These are phyloP conservation scores for Anthopleura xanthogrammica DNA, from an alignment of 92 coral and sea anemone genomes.

Conservation along the genomic window DNA sequence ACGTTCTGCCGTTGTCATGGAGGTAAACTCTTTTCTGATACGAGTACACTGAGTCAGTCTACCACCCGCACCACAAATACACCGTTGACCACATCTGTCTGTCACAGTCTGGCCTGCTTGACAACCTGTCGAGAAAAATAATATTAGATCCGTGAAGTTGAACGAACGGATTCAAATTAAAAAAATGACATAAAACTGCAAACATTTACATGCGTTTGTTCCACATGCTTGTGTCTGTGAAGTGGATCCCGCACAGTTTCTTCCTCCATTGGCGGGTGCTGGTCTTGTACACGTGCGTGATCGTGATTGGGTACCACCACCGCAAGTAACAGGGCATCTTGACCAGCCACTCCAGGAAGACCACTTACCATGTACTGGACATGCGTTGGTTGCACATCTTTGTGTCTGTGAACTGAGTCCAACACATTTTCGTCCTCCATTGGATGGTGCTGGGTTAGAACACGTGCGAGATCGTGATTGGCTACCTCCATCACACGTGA, in stretches of 20 bases:
- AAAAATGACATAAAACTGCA: too few species aligned
- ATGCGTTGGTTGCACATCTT: too few species aligned
- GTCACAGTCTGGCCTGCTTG: background rate
- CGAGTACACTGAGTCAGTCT: conserved; percentile 52
- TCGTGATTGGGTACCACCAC: conserved; percentile 17
- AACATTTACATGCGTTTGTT: too few species aligned
- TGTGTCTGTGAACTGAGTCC: too few species aligned
- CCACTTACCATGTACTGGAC: too few species aligned
- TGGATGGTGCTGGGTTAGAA: too few species aligned
- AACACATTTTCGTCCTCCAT: too few species aligned
- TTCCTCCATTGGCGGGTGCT: conserved; percentile 7
- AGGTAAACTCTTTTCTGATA: conserved; percentile 52
- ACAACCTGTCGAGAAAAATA: background rate
- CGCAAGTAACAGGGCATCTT: background rate
- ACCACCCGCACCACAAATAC: conserved; percentile 44
- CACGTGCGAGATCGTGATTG: too few species aligned
- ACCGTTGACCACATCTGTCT: conserved; percentile 54
- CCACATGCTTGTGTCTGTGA: too few species aligned
- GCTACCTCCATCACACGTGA: too few species aligned
- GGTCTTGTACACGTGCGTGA: background rate
- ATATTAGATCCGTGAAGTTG: too few species aligned
- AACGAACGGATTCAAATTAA: background rate
- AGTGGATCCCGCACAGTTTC: background rate
- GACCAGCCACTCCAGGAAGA: background rate
- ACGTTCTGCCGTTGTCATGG: conserved; percentile 53